Base-by-base conservation (phyloP, 2,888 invertebrate species). In the Nomada ruficornis region DNA sequence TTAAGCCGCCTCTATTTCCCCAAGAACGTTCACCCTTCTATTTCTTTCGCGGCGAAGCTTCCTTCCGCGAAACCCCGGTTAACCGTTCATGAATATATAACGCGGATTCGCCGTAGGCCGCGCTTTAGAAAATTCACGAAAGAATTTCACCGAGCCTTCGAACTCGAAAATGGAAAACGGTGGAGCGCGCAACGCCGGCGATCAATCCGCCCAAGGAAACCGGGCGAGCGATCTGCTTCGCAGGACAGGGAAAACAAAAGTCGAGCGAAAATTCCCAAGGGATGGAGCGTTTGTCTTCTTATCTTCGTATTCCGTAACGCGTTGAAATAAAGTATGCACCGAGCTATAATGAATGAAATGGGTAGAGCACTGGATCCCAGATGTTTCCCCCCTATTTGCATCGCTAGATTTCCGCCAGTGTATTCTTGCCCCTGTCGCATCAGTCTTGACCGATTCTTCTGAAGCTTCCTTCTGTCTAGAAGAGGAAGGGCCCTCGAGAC, bases 371-470 rank as follows among this genome's bases (percentile, higher is more conserved):
- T 10, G 54, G 64, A 64, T 18, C 15, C 15, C 52, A 36, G 18
- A 3, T 42, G 15, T 13, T 65, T 47, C 23, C 20, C 20, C 20
- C 44, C 55, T 73, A 26, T 80, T 81, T 75, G 76, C 68, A 67
- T 76, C 72, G 60, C 29, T 42, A 5, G 55, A 76, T 65, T 70
- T 70, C 50, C 7, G 13, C 52, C 73, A 62, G 52, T 64, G 74
- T 72, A 78, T 85, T 76, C 85, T 78, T 78, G 76, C 72, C 75
- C 63, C 72, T 44, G 26, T 64, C 63, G 77, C 72, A 50, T 52
- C 64, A 60, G 68, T 77, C 68, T 63, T 68, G 65, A 42, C 64
- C 86, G 86, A 86, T 86, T 80, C 77, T 80, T 77, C 80, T 47
- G 69, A 71, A 80, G 80, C 70, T 47, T 52, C 67, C 64, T 15